Percentiles rank a stretch among this genome's conserved stretches.
These are phyloP conservation scores for Sinhomidia bicolor DNA, from an alignment of 2,888 invertebrate species.

Conservation along the genomic window DNA sequence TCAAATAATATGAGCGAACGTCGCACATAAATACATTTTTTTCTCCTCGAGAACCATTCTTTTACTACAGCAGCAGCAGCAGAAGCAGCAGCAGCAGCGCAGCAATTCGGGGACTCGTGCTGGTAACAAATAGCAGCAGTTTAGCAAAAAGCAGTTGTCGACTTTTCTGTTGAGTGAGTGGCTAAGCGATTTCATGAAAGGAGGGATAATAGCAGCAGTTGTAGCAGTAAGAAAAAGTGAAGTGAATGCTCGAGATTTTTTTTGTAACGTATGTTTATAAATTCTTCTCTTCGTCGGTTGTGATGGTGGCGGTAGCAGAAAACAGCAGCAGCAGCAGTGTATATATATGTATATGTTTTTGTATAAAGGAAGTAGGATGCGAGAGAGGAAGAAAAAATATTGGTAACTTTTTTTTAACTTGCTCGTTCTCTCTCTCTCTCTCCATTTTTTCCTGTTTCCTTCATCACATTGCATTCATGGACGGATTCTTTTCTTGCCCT, in stretches of 20 bases:
- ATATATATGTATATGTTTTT: not conserved
- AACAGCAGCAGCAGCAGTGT: not conserved
- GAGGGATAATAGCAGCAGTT: slow-evolving; percentile 46
- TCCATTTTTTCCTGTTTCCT: not conserved
- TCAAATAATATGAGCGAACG: slow-evolving; percentile 35
- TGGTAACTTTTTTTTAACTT: slow-evolving; percentile 26
- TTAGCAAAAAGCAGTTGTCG: slow-evolving; percentile 17
- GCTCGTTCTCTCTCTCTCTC: not conserved
- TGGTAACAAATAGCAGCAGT: not conserved
- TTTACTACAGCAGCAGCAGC: not conserved
- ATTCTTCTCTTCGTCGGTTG: slow-evolving; percentile 21
- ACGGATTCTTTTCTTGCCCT: slow-evolving; percentile 59
- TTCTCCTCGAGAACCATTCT: slow-evolving; percentile 3
- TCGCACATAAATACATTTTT: slow-evolving; percentile 25
- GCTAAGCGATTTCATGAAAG: slow-evolving; percentile 67
- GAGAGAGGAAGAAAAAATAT: slow-evolving; percentile 33
- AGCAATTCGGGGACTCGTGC: not conserved
- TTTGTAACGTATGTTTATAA: slow-evolving; percentile 44
- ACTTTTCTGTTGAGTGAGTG: slow-evolving; percentile 55
- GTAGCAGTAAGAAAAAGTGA: slow-evolving; percentile 1
- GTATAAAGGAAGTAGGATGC: not conserved
- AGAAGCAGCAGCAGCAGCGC: not conserved
- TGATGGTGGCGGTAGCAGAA: too few relatives aligned
- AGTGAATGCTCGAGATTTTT: slow-evolving; percentile 47
- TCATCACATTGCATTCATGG: slow-evolving; percentile 70